Evolutionary conservation across 2,113 vertebrate genomes (phyloP), one percentile per base, ranked within the genome.

Genomic region (Archocentrus centrarchus): DNA sequence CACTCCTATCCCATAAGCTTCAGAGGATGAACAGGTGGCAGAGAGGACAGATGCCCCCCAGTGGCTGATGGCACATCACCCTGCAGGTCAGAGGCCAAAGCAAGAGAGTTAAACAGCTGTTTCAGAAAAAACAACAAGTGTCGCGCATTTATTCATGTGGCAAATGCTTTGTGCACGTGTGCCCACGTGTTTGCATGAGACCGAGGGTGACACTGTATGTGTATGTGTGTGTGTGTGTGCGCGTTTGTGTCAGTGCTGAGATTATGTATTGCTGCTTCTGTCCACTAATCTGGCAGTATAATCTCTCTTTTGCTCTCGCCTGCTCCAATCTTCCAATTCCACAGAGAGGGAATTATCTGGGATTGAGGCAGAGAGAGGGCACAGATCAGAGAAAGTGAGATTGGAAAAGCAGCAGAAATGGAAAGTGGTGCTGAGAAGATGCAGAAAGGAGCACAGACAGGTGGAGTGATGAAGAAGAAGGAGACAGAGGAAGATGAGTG

Each of bases 251-350:
- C 68, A 73, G 77, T 85, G 83, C 73, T 64, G 88, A 95, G 95
- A 95, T 95, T 95, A 95, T 93, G 90, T 89, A 91, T 91, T 90
- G 89, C 93, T 89, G 91, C 93, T 95, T 93, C 89, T 91, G 92
- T 91, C 90, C 86, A 92, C 93, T 96, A 96, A 96, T 96, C 95
- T 95, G 93, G 41, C 90, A 90, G 89, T 94, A 94, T 96, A 96
- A 96, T 96, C 95, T 95, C 93, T 93, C 85, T 92, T 95, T 95
- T 90, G 83, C 94, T 94, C 87, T 94, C 89, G 92, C 94, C 93
- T 91, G 86, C 89, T 88, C 90, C 90, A 93, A 95, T 95, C 94
- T 95, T 95, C 88, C 94, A 94, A 95, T 95, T 94, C 94, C 90
- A 90, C 94, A 91, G 89, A 94, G 90, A 93, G 92, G 93, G 95